Evolutionary conservation across 2,113 vertebrate species (phyloP), one percentile per base, ranked within the genome.

Genomic region (Gobio gobio): DNA sequence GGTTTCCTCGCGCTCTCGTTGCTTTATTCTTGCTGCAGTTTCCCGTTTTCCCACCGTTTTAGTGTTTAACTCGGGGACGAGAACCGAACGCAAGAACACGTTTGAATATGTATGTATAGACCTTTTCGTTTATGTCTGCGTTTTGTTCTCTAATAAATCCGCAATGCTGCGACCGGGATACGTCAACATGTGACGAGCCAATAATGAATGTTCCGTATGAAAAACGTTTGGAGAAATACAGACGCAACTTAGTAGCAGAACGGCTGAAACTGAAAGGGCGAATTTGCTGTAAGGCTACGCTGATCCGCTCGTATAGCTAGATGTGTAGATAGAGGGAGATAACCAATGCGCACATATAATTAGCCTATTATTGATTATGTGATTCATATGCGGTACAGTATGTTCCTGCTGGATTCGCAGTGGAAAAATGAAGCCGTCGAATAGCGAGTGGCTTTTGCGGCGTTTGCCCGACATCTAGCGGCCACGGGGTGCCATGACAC

Each of bases 1-100:
- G 80, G 81, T 80, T 80, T 82, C 59, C 83, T 82, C 90, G 78
- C 79, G 47, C 64, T 85, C 88, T 80, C 59, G 77, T 84, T 86
- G 80, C 49, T 82, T 72, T 49, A 68, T 58, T 82, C 80, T 47
- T 40, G 26, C 79, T 36, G 66, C 64, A 22, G 80, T 82, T 82
- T 59, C 8, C 45, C 72, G 43, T 45, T 47, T n/a, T 45, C 33
- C 47, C 51, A 20, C 29, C 24, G 29, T 72, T 82, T 56, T 13
- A 13, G 10, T n/a, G 58, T 26, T 80, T 64, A 78, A 61, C 78
- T 24, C n/a, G 14, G 43, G 45, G 6, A 7, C 40, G 40, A 40
- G 40, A 47, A 24, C 20, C 64, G 45, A 82, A 13, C 24, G 36
- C 45, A 13, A 3, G 43, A 10, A 7, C 8, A 13, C 5, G 16